Evolutionary conservation across 2,797 vertebrate genomes (phyloP).

Genomic region (Galago senegalensis): DNA sequence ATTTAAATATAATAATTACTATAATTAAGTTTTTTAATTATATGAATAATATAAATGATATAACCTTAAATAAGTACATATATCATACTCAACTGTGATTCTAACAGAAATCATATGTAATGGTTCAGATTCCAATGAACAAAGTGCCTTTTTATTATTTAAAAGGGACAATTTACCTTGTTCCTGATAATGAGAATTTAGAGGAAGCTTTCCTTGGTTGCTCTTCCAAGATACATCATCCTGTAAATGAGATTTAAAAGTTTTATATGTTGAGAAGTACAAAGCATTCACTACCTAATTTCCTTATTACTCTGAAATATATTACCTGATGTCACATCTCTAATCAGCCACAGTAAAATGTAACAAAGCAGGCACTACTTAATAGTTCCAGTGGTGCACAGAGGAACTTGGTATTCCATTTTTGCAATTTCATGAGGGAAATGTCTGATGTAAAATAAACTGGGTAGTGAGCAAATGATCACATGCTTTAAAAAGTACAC

Average conservation of each 20-base stretch:
- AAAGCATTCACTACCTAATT: constrained; percentile 15
- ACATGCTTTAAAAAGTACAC: constrained; percentile 9
- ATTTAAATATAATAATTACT: neutral
- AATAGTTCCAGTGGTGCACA: neutral
- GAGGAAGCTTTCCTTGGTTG: neutral
- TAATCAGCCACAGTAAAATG: neutral
- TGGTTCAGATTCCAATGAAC: neutral
- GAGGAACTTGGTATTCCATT: neutral
- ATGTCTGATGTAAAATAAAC: neutral
- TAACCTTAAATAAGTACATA: neutral
- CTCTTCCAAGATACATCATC: neutral
- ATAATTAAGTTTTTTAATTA: neutral
- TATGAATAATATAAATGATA: neutral
- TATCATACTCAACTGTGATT: neutral
- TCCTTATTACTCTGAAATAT: constrained; percentile 27
- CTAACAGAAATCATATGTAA: neutral
- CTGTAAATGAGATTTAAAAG: constrained; percentile 34
- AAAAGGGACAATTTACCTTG: neutral
- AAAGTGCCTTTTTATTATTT: neutral
- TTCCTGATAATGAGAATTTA: neutral
- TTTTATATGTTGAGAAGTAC: neutral
- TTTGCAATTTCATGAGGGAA: neutral
- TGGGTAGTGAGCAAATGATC: neutral
- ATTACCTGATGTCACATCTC: constrained; percentile 30
- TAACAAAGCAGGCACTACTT: neutral